Evolutionary conservation across 2,113 vertebrate genomes (phyloP).

Genomic region (Callithrix jacchus): DNA sequence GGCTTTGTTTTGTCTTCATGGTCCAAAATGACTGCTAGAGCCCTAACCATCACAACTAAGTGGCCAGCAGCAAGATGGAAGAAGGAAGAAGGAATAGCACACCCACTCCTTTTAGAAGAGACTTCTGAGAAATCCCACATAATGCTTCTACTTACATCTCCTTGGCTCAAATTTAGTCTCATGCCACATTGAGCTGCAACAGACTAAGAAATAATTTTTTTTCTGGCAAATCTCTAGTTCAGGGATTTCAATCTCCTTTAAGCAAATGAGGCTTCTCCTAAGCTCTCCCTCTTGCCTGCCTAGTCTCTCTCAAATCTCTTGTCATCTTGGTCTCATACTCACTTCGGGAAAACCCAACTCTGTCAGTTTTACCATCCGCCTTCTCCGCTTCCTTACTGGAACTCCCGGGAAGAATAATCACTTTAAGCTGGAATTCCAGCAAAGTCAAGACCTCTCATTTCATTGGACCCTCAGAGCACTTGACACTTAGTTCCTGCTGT

Average conservation of each 20-base stretch:
- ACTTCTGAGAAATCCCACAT: background rate
- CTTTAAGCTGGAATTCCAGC: background rate
- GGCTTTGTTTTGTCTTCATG: background rate
- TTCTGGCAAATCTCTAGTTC: background rate
- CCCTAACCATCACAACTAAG: background rate
- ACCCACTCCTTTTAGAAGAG: background rate
- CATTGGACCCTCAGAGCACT: background rate
- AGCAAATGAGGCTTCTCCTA: background rate
- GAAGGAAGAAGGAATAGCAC: background rate
- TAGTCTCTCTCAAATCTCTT: background rate
- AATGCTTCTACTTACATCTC: background rate
- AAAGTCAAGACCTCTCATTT: background rate
- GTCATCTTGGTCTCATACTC: background rate
- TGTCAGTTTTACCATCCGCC: background rate
- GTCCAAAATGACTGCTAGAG: background rate
- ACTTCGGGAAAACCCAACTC: background rate
- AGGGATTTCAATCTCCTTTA: background rate
- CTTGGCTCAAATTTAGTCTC: background rate
- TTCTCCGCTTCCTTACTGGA: background rate
- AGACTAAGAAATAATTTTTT: background rate
- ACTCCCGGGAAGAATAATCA: background rate
- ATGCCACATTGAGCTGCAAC: background rate
- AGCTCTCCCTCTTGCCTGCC: background rate
- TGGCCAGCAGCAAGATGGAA: background rate
- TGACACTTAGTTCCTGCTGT: background rate